A percentile compares a stretch with the other conserved stretches of the same genome.
These are phyloP conservation scores for Xestia rhomboidea DNA, from an alignment of 2,888 invertebrate species.

Conservation along the genomic window DNA sequence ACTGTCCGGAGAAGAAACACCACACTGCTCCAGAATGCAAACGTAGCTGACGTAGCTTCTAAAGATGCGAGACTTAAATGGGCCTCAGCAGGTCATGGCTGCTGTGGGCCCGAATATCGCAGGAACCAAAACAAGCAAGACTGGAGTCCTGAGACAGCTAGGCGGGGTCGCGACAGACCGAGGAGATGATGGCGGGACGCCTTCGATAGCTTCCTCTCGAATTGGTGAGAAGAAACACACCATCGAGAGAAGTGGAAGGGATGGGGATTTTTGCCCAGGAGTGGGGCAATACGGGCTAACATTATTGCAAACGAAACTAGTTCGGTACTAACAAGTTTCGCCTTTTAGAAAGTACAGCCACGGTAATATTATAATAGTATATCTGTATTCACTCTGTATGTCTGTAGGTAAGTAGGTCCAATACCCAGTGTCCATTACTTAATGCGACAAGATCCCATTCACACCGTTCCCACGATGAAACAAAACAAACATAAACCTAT, in stretches of 20 bases:
- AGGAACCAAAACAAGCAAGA: too few relatives aligned
- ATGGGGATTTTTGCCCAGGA: background rate
- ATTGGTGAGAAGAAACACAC: background rate
- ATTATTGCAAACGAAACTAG: background rate
- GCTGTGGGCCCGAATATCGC: too few relatives aligned
- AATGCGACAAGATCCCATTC: constrained; percentile 33
- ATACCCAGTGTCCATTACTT: constrained; percentile 15
- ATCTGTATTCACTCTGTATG: background rate
- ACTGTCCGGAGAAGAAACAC: too few relatives aligned
- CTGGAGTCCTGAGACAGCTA: background rate
- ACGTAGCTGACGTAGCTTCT: too few relatives aligned
- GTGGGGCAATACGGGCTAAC: background rate
- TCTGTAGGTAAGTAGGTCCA: background rate
- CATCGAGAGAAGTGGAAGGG: background rate
- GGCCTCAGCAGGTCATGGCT: too few relatives aligned
- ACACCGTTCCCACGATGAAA: constrained; percentile 8
- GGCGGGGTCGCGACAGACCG: background rate
- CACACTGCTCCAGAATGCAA: too few relatives aligned
- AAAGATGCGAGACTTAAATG: too few relatives aligned
- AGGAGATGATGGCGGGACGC: background rate
- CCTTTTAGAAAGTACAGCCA: background rate
- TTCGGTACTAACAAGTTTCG: background rate
- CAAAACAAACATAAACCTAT: constrained; percentile 56
- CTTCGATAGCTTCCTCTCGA: background rate
- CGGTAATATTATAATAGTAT: too few relatives aligned